These are phyloP conservation scores for Athalia rosae DNA, from an alignment of 2,888 invertebrate species.

Conservation along the genomic window DNA sequence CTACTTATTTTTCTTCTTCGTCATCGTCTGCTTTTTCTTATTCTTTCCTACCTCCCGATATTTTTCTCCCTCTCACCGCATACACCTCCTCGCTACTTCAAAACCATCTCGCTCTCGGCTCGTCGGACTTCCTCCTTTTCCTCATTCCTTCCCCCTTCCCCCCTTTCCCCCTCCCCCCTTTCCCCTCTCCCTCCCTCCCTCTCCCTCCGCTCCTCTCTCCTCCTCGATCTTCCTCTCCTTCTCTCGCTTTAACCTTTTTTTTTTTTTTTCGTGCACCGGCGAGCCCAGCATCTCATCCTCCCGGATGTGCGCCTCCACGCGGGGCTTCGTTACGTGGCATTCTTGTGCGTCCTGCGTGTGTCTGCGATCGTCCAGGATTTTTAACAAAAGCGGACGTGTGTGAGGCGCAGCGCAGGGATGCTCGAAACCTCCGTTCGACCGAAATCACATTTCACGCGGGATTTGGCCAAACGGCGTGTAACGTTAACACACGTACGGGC, in stretches of 20 bases:
- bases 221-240: slow-evolving; percentile 38
- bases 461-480: neutral
- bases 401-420: neutral
- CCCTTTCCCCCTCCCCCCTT: neutral
- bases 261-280: slow-evolving; percentile 23
- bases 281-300: slow-evolving; percentile 52
- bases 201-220: slow-evolving; percentile 43
- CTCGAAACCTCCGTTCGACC: slow-evolving; percentile 32
- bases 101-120: slow-evolving; percentile 18
- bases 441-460: slow-evolving; percentile 3
- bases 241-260: slow-evolving; percentile 19
- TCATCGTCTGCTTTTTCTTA: slow-evolving; percentile 44
- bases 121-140: slow-evolving; percentile 3
- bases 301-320: slow-evolving; percentile 58
- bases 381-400: slow-evolving; percentile 39
- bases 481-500: neutral
- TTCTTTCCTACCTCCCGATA: slow-evolving; percentile 33
- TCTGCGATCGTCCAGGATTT: slow-evolving; percentile 53
- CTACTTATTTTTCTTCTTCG: neutral
- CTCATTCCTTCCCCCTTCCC: neutral
- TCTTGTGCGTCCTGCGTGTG: slow-evolving; percentile 57
- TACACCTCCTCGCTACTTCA: slow-evolving; percentile 10
- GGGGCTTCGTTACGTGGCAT: slow-evolving; percentile 64
- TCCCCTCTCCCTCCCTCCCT: slow-evolving; percentile 42
- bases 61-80: neutral